Percentiles rank a stretch among this genome's conserved stretches.
Conservation (phyloP, 2,888 invertebrate species). For the Scaptomyza polygonia region DNA sequence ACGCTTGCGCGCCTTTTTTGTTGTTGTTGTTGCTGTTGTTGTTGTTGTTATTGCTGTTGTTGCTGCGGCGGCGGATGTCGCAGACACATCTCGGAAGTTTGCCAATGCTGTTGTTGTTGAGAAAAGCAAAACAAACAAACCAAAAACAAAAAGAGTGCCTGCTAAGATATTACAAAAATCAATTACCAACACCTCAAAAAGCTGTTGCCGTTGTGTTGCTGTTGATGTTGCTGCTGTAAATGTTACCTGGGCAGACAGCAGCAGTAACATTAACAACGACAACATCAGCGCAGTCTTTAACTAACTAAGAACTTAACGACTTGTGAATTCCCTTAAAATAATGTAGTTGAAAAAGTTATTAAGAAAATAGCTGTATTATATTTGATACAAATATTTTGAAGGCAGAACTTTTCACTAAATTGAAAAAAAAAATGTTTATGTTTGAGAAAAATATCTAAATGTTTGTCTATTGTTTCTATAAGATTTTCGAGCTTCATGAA, state of each 20-base stretch:
- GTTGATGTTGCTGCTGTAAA: constrained; percentile 56
- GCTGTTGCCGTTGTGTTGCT: constrained; percentile 63
- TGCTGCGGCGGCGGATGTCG: constrained; percentile 67
- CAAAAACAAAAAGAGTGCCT: constrained; percentile 63
- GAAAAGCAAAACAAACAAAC: constrained; percentile 63
- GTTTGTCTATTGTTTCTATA: too few species aligned
- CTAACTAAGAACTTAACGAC: constrained; percentile 5
- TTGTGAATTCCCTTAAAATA: constrained; percentile 19
- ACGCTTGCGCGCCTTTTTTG: constrained; percentile 78
- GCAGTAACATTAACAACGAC: constrained; percentile 56
- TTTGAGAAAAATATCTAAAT: too few species aligned
- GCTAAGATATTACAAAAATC: constrained; percentile 78
- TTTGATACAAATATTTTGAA: too few species aligned
- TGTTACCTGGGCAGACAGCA: constrained; percentile 47
- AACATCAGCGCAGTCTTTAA: constrained; percentile 40
- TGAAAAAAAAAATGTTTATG: too few species aligned
- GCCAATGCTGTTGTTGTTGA: constrained; percentile 48
- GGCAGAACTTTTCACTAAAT: too few species aligned
- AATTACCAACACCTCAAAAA: constrained; percentile 79
- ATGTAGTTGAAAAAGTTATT: neutral
- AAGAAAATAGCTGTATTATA: too few species aligned
- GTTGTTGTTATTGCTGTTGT: constrained; percentile 35
- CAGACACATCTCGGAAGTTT: constrained; percentile 77
- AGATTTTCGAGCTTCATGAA: too few species aligned
- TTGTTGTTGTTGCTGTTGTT: constrained; percentile 29